These are phyloP conservation scores for Corbicula japonica DNA, from an alignment of 2,888 invertebrate genomes.

Conservation along the genomic window DNA sequence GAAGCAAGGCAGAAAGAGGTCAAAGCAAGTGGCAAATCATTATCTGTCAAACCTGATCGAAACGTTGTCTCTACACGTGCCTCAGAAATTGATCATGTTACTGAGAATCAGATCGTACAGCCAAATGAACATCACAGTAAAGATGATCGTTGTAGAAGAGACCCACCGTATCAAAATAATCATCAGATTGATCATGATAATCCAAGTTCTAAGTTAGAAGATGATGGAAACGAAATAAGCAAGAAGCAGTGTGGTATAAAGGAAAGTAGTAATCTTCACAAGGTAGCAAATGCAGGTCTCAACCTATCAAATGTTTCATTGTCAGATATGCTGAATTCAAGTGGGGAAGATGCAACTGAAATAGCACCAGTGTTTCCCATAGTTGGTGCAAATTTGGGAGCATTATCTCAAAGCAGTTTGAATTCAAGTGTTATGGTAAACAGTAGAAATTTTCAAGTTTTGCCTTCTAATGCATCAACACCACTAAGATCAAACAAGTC, in stretches of 20 bases:
- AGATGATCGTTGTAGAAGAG: too few relatives aligned
- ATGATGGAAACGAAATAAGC: neutral
- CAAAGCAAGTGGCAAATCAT: neutral
- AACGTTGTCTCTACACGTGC: too few relatives aligned
- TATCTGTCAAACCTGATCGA: too few relatives aligned
- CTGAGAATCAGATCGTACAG: too few relatives aligned
- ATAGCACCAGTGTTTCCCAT: constrained; percentile 21
- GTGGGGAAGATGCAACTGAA: constrained; percentile 43
- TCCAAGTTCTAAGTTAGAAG: too few relatives aligned
- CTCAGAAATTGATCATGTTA: too few relatives aligned
- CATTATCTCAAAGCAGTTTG: constrained; percentile 5
- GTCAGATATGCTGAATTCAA: constrained; percentile 69
- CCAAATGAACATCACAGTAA: too few relatives aligned
- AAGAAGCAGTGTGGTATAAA: neutral
- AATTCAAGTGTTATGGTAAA: neutral
- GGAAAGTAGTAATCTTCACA: neutral
- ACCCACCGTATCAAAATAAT: too few relatives aligned
- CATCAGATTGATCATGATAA: too few relatives aligned
- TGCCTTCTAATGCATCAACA: constrained; percentile 25
- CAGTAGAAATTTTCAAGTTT: constrained; percentile 11
- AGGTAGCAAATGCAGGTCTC: neutral
- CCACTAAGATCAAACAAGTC: constrained; percentile 30
- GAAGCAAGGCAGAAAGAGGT: constrained; percentile 23
- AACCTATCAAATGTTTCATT: constrained; percentile 53
- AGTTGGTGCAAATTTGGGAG: constrained; percentile 16